These are phyloP conservation scores for Germaria angustata DNA, from an alignment of 2,888 invertebrate genomes.

Conservation along the genomic window DNA sequence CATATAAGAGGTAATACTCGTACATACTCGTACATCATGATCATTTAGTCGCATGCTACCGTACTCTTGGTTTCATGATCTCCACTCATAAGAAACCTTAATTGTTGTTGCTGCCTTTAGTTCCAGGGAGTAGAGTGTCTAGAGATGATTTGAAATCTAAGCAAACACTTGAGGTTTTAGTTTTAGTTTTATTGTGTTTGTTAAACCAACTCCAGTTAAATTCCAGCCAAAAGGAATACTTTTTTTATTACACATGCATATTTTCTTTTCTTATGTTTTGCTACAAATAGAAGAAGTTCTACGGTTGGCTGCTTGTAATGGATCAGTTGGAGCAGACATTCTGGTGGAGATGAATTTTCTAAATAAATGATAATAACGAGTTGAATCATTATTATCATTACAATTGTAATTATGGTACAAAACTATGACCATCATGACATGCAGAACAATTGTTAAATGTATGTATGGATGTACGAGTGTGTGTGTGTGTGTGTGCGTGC, in stretches of 20 bases:
- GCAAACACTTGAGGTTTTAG: conserved; percentile 58
- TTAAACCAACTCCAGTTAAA: conserved; percentile 38
- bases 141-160: conserved; percentile 35
- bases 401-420: conserved; percentile 45
- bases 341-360: conserved; percentile 58
- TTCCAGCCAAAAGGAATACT: conserved; percentile 18
- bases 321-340: conserved; percentile 75
- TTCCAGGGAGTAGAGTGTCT: neutral
- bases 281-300: conserved; percentile 4
- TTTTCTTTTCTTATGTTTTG: neutral
- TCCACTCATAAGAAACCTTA: conserved; percentile 49
- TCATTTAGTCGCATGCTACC: conserved; percentile 27
- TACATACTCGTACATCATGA: neutral
- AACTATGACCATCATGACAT: conserved; percentile 57
- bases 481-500: no score
- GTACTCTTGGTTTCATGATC: conserved; percentile 60
- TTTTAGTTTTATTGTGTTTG: neutral
- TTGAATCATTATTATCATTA: conserved; percentile 51
- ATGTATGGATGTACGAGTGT: no score
- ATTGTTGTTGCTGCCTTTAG: conserved; percentile 11
- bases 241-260: neutral
- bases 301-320: conserved; percentile 75
- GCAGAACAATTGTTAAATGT: conserved; percentile 52
- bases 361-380: conserved; percentile 55
- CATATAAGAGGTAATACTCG: no score